Evolutionary conservation across 2,797 vertebrate species (phyloP), one percentile per base, ranked within the genome.

Genomic region (Coccyzus lansbergi): DNA sequence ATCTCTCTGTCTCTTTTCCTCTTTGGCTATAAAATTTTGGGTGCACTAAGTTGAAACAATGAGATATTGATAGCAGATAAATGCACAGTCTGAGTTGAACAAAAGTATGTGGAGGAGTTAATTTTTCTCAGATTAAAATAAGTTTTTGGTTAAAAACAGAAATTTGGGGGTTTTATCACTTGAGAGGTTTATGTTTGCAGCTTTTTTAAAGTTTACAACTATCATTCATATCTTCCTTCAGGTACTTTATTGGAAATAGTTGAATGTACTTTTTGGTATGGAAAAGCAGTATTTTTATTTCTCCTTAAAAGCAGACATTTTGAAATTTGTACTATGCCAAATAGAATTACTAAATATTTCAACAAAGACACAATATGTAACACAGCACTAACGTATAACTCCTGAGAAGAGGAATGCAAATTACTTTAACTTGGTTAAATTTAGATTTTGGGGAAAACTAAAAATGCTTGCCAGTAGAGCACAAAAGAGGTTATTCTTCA

Each of bases 101-200:
- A 52, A 8, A 48, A 26, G 16, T 25, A 29, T 25, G 12, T 36
- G 58, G n/a, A 49, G 5, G 7, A 83, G 16, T 16, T 44, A 12
- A 1, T 22, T 52, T 63, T 51, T 86, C 81, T 48, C 33, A 48
- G 6, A 36, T n/a, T 46, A 44, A 65, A 40, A 1, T 51, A 26
- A 1, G 28, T 28, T 34, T 38, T 53, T 31, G 4, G 10, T 60
- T 76, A 83, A 76, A 90, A 72, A n/a, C 22, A n/a, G 0, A 51
- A 26, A 71, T 49, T 19, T 31, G 3, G 1, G 34, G 5, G n/a
- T 69, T 64, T 52, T 5, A 13, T 34, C 20, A 65, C 59, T 59
- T 59, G 0, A 55, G 4, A 29, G 0, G 0, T 2, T 42, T 58
- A 10, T 38, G 1, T 33, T 36, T 18, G 40, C 2, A 4, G 1